Evolutionary conservation across 2,113 vertebrate genomes (phyloP), one percentile per base, ranked within the genome.

Genomic region (Seriola rivoliana): DNA sequence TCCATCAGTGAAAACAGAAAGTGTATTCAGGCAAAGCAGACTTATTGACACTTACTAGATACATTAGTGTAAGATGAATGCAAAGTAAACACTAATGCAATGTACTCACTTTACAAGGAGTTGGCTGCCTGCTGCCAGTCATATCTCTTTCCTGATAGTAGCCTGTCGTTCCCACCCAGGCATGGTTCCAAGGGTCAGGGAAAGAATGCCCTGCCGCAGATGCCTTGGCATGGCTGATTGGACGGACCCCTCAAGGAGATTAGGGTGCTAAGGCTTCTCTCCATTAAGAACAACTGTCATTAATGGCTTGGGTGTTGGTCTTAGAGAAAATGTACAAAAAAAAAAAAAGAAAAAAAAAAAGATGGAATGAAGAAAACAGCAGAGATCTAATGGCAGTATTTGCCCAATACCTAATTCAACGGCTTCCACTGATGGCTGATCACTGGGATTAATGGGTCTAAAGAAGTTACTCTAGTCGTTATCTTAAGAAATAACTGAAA

Each of bases 121-220:
- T 25, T 9, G 50, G 71, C 58, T 50, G 64, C 1, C 72, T 63
- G 48, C 68, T 78, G 69, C 80, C 75, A n/a, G 68, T 66, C 32
- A 2, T 89, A 88, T 91, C 92, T 85, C 11, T 58, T 48, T 60
- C 36, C 21, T 84, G 85, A 87, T 88, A 85, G 71, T 23, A 34
- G 78, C 23, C 68, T 29, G 38, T 83, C 54, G 11, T 86, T 86
- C 72, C 52, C 83, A 85, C 84, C 87, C 60, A 46, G 81, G 85
- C 87, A 55, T 4, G 16, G 0, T 32, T 88, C 86, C 88, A 91
- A 54, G 58, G 81, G 67, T 83, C 81, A 75, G 14, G 46, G 67
- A 84, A 84, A 80, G 44, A 67, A 50, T 50, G 81, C 4, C 71
- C 63, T 59, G 46, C 25, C 44, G 19, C 69, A 85, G 57, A 83